Base-by-base conservation (phyloP, 2,113 vertebrate species). In the Spheniscus mendiculus region DNA sequence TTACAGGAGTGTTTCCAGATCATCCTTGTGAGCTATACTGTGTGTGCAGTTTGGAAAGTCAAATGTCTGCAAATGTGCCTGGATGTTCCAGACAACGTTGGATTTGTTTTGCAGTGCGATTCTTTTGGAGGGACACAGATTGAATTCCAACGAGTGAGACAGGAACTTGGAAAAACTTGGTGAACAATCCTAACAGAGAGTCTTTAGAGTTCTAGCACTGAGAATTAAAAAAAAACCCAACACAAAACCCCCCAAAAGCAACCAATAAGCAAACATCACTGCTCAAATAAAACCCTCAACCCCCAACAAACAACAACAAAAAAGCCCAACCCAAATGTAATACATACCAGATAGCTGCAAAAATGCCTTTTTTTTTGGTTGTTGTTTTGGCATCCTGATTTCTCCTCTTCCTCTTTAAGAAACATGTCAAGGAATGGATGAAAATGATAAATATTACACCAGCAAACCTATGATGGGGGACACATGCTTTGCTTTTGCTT, bases 401-500 rank as follows among this genome's bases (percentile, higher is more conserved):
- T 89, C 5, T 29, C 10, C 6, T 88, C 15, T 80, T 40, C 14
- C 12, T 70, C 34, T 89, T 83, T 26, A 74, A 88, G 56, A 85
- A 74, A 69, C 9, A 13, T 36, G 12, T 61, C 15, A n/a, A 61
- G 44, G 49, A 84, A 38, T 30, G 21, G 30, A 34, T 91, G 29
- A 73, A 92, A 83, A 52, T 70, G 2, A 32, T 59, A n/a, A 38
- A 19, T 81, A 30, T 15, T 49, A 29, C 7, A 71, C 11, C 34
- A 49, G 12, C 52, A 80, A 70, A 44, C 22, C 26, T 73, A 3
- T 58, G 61, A 42, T 3, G 3, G 16, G 20, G 47, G 11, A 25
- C 29, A 29, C 5, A 4, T 20, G 7, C 47, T 62, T 67, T 0
- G 0, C 10, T 45, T 90, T 71, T 0, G 0, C 11, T 47, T 72